Percentiles rank a stretch among this genome's conserved stretches.
phyloP scores from a whole-genome alignment of 2,113 vertebrate species.

The Lepisosteus osseus region DNA sequence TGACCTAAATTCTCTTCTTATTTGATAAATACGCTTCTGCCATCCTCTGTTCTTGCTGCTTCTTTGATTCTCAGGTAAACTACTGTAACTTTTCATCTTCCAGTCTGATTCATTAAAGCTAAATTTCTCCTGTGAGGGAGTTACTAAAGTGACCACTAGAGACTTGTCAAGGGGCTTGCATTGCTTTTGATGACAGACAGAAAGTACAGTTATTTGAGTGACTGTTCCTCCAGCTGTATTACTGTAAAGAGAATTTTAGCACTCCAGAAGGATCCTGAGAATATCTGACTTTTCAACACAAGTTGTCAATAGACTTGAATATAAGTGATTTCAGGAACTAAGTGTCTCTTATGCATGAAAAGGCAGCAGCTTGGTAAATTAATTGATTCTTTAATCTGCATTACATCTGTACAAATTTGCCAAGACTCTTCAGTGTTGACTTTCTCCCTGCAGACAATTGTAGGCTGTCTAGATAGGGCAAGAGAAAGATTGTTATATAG shows the following conservation, averaged over 20 bases:
- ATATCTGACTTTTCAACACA: slow-evolving; percentile 22
- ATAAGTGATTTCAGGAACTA: slow-evolving; percentile 21
- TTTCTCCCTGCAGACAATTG: slow-evolving; percentile 18
- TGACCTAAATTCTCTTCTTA: slow-evolving; percentile 24
- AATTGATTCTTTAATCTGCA: slow-evolving; percentile 33
- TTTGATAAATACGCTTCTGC: slow-evolving; percentile 20
- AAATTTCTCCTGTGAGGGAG: slow-evolving; percentile 13
- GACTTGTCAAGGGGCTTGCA: slow-evolving; percentile 11
- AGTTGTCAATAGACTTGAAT: slow-evolving; percentile 19
- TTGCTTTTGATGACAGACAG: slow-evolving; percentile 22
- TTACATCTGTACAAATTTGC: slow-evolving; percentile 18
- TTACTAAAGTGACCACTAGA: slow-evolving; percentile 27
- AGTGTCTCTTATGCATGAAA: slow-evolving; percentile 21
- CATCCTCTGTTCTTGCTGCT: slow-evolving; percentile 5
- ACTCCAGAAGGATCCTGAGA: slow-evolving; percentile 18
- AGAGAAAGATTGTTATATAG: slow-evolving; percentile 12
- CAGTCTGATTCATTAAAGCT: slow-evolving; percentile 18
- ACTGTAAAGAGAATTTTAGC: slow-evolving; percentile 15
- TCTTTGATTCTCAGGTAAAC: slow-evolving; percentile 27
- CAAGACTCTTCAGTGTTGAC: slow-evolving; percentile 16
- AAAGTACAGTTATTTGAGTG: slow-evolving; percentile 1
- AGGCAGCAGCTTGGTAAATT: neutral
- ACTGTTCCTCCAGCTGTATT: slow-evolving; percentile 16
- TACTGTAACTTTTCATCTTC: slow-evolving; percentile 1
- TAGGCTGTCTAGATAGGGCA: slow-evolving; percentile 20